These are phyloP conservation scores for Apteryx owenii DNA, from an alignment of 2,113 vertebrate genomes.

Conservation along the genomic window DNA sequence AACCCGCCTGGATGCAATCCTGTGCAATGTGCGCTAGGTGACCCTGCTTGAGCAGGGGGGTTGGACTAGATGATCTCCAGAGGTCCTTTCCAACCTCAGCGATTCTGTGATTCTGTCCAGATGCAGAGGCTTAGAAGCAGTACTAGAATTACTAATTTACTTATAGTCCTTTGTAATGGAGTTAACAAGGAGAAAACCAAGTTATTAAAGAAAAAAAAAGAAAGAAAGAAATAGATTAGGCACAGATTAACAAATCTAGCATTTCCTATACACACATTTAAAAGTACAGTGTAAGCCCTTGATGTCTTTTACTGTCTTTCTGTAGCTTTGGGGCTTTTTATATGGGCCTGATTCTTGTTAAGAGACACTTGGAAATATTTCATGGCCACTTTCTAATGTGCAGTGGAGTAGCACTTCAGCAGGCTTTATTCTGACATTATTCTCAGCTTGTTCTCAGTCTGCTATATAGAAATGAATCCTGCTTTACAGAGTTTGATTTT, in stretches of 20 bases:
- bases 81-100: too few species aligned
- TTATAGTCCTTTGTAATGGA: background rate
- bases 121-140: background rate
- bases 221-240: background rate
- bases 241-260: background rate
- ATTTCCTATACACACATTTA: rapidly evolving
- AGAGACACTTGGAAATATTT: background rate
- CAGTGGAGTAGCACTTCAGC: background rate
- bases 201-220: background rate
- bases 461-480: background rate
- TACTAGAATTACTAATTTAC: background rate
- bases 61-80: too few species aligned
- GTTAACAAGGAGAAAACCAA: background rate
- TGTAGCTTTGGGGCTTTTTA: background rate
- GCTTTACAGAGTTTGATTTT: background rate
- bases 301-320: background rate
- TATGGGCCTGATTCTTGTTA: background rate
- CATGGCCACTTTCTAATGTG: background rate
- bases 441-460: background rate
- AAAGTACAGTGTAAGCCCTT: background rate
- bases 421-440: background rate
- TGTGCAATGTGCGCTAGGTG: too few species aligned
- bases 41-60: too few species aligned
- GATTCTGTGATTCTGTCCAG: background rate
- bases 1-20: too few species aligned